Conservation (phyloP, 1,140 invertebrate genomes). For the Melanaphis sacchari region DNA sequence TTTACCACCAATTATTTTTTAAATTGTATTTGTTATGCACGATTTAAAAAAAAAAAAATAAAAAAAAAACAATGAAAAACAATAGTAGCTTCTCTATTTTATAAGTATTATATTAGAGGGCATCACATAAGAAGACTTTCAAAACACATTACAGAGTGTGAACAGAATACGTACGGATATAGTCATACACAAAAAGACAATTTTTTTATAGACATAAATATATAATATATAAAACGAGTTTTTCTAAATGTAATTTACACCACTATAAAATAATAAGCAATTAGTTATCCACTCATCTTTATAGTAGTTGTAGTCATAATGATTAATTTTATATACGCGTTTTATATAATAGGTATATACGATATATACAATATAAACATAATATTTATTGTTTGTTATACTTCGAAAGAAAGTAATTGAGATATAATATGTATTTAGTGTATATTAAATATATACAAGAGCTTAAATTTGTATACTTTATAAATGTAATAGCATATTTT, state of each 20-base stretch:
- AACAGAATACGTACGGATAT: not conserved
- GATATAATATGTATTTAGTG: not conserved
- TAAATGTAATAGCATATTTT: not conserved
- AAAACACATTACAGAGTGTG: conserved; percentile 5
- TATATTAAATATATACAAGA: not conserved
- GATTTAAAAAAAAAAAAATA: not conserved
- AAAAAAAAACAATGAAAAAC: conserved; percentile 11
- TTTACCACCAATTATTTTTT: not conserved
- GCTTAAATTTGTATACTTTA: not conserved
- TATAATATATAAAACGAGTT: conserved; percentile 20
- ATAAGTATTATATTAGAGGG: too few species aligned
- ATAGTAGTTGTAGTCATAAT: not conserved
- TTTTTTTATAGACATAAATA: not conserved
- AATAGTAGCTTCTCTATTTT: not conserved
- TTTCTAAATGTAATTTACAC: not conserved
- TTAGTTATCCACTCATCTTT: conserved; percentile 1
- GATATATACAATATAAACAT: too few species aligned
- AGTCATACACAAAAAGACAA: not conserved
- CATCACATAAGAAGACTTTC: not conserved
- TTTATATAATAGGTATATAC: not conserved
- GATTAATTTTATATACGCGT: not conserved
- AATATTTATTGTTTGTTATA: not conserved
- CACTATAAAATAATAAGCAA: not conserved
- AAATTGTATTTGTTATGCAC: not conserved
- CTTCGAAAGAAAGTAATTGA: not conserved